Evolutionary conservation across 2,113 vertebrate species (phyloP).

Genomic region (Euleptes europaea): DNA sequence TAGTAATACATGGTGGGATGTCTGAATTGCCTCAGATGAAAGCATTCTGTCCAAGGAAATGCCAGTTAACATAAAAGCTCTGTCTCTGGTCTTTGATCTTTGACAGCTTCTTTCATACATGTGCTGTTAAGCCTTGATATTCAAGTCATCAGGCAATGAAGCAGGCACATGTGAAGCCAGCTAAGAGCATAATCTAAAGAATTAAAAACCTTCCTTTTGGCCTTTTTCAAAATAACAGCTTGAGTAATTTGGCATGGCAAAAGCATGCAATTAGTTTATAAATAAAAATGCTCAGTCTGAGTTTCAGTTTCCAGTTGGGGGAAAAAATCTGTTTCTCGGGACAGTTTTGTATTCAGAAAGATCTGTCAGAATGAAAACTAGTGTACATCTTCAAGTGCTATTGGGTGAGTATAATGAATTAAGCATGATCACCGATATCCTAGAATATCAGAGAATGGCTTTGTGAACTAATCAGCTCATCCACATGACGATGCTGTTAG

Average conservation of each 20-base stretch:
- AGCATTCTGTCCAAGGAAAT: neutral
- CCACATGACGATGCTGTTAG: slow-evolving; percentile 49
- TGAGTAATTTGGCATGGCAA: neutral
- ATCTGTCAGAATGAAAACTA: slow-evolving; percentile 47
- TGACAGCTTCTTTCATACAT: neutral
- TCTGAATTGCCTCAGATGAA: neutral
- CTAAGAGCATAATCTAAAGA: neutral
- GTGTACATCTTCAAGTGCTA: slow-evolving; percentile 17
- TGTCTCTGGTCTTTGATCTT: neutral
- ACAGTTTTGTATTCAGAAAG: slow-evolving; percentile 38
- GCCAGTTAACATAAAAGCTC: neutral
- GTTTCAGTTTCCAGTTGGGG: neutral
- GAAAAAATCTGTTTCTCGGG: slow-evolving; percentile 29
- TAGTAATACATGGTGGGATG: neutral
- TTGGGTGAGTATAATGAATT: slow-evolving; percentile 32
- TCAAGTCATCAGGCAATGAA: neutral
- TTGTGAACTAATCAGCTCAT: slow-evolving; percentile 53
- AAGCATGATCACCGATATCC: slow-evolving; percentile 9
- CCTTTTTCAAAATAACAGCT: neutral
- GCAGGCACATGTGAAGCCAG: neutral
- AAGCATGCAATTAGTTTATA: neutral
- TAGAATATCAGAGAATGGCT: slow-evolving; percentile 36
- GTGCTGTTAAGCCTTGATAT: neutral
- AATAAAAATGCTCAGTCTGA: neutral
- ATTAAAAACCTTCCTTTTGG: neutral